A percentile compares a stretch with the other conserved stretches of the same genome.
Evolutionary conservation across 2,888 invertebrate species (phyloP).

Genomic region (Lysandra bellargus): DNA sequence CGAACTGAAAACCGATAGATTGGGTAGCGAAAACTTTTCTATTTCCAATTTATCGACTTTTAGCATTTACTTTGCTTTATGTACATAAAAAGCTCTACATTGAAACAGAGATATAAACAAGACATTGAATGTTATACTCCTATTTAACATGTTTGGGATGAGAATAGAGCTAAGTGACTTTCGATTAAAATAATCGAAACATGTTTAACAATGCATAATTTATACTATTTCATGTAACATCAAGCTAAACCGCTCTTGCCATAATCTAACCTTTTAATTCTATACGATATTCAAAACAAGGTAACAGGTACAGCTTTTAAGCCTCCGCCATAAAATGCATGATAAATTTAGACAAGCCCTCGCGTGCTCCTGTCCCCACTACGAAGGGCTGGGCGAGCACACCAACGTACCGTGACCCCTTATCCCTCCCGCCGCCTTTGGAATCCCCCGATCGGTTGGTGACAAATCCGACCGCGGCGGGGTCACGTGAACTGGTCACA

Average conservation of each 20-base stretch:
- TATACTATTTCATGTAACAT: background rate
- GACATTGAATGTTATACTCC: background rate
- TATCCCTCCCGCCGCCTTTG: slow-evolving; percentile 47
- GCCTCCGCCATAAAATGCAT: slow-evolving; percentile 73
- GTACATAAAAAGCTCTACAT: background rate
- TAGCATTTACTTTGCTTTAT: background rate
- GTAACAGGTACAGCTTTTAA: slow-evolving; percentile 59
- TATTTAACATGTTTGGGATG: background rate
- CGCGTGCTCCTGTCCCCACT: slow-evolving; percentile 75
- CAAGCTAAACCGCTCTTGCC: slow-evolving; percentile 9
- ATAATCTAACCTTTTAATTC: slow-evolving; percentile 30
- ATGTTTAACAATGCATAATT: background rate
- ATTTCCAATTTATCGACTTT: background rate
- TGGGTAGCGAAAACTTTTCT: background rate
- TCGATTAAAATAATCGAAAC: background rate
- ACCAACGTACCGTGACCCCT: slow-evolving; percentile 55
- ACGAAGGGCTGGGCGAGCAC: slow-evolving; percentile 62
- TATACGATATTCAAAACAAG: slow-evolving; percentile 41
- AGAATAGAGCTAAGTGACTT: background rate
- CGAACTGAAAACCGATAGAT: background rate
- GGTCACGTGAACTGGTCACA: slow-evolving; percentile 57
- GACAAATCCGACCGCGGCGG: slow-evolving; percentile 44
- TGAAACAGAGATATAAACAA: background rate
- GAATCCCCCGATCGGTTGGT: slow-evolving; percentile 17
- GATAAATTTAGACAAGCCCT: slow-evolving; percentile 75